phyloP scores from a whole-genome alignment of 2,888 invertebrate genomes.

The Polyommatus icarus region DNA sequence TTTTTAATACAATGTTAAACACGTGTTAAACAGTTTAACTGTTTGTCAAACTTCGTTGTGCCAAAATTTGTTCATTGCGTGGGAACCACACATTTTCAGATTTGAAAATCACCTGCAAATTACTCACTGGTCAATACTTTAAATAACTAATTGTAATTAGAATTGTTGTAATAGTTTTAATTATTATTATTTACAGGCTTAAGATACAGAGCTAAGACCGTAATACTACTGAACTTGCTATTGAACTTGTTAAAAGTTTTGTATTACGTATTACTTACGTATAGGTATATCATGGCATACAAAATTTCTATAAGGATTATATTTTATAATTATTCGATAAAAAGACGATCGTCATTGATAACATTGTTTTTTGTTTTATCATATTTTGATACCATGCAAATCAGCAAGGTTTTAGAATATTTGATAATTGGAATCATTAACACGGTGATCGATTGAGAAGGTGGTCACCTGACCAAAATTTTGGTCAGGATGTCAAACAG shows the following conservation, averaged over 20 bases:
- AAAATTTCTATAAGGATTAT: background rate
- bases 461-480: background rate
- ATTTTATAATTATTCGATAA: background rate
- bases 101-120: too few relatives aligned
- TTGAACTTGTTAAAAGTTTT: background rate
- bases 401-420: background rate
- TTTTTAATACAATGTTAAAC: too few relatives aligned
- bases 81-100: too few relatives aligned
- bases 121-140: too few relatives aligned
- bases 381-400: background rate
- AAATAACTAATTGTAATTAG: too few relatives aligned
- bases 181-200: too few relatives aligned
- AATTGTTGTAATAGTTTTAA: too few relatives aligned
- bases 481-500: conserved; percentile 5
- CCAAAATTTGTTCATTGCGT: too few relatives aligned
- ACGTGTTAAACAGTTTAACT: too few relatives aligned
- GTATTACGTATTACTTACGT: background rate
- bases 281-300: background rate
- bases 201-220: too few relatives aligned
- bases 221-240: too few relatives aligned
- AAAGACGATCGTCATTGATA: background rate
- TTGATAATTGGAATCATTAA: background rate
- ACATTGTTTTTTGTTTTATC: background rate
- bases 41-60: too few relatives aligned
- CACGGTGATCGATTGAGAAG: background rate